Percentiles rank a stretch among this genome's conserved stretches.
These are phyloP conservation scores for Thaumatotibia leucotreta DNA, from an alignment of 1,140 invertebrate genomes.

Conservation along the genomic window DNA sequence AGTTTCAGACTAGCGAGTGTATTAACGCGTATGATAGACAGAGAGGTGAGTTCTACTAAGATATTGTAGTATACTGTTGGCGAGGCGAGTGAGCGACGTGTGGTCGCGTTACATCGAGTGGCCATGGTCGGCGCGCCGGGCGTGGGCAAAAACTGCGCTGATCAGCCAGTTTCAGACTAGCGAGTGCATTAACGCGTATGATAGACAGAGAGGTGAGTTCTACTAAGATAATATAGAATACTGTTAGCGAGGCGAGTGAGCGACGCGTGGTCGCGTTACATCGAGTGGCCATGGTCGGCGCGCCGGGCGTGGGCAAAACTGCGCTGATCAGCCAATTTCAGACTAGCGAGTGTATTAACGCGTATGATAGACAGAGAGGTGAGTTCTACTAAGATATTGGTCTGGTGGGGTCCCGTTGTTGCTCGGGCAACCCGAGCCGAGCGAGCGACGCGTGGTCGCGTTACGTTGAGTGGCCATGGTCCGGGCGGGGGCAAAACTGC, in stretches of 20 bases:
- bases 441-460: conserved; percentile 68
- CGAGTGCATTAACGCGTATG: conserved; percentile 95
- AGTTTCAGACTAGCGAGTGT: conserved; percentile 96
- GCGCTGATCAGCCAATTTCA: conserved; percentile 95
- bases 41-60: conserved; percentile 82
- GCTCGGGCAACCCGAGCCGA: no score
- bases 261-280: conserved; percentile 78
- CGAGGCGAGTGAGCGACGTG: conserved; percentile 53
- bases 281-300: conserved; percentile 89
- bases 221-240: no score
- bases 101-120: conserved; percentile 83
- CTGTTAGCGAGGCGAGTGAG: conserved; percentile 58
- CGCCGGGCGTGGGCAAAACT: conserved; percentile 93
- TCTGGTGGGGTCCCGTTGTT: no score
- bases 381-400: no score
- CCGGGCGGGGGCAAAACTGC: conserved; percentile 94
- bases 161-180: conserved; percentile 96
- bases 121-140: conserved; percentile 90
- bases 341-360: conserved; percentile 96
- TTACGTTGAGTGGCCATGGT: conserved; percentile 89
- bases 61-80: no score
- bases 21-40: conserved; percentile 94
- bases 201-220: conserved; percentile 84
- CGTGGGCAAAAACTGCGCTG: conserved; percentile 94
- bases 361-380: conserved; percentile 90